These are phyloP conservation scores for Lanistes nyassanus DNA, from an alignment of 1,140 invertebrate species.

Conservation along the genomic window DNA sequence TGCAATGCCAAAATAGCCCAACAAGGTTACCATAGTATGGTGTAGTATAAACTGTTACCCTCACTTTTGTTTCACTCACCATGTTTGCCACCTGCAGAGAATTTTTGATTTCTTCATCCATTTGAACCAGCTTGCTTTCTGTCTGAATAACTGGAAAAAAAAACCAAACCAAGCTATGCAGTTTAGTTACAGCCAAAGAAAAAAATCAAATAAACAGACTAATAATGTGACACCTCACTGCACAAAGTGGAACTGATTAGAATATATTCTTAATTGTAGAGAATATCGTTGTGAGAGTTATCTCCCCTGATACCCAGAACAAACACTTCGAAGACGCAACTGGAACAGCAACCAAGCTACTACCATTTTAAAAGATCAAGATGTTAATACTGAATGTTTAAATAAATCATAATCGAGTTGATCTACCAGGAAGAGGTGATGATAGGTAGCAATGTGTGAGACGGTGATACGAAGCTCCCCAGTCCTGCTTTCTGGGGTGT, in stretches of 20 bases:
- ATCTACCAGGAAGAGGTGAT: too few relatives aligned
- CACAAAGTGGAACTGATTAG: neutral
- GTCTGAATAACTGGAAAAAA: constrained; percentile 72
- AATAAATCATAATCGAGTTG: too few relatives aligned
- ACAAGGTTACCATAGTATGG: neutral
- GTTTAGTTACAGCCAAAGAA: neutral
- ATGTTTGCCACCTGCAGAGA: constrained; percentile 55
- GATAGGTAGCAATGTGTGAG: too few relatives aligned
- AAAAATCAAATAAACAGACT: neutral
- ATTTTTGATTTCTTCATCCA: constrained; percentile 80
- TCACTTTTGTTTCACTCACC: constrained; percentile 35
- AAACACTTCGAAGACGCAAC: too few relatives aligned
- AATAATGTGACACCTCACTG: neutral
- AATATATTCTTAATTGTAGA: too few relatives aligned
- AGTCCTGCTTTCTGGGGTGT: too few relatives aligned
- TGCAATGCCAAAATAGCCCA: neutral
- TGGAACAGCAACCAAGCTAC: too few relatives aligned
- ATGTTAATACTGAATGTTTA: too few relatives aligned
- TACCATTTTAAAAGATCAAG: too few relatives aligned
- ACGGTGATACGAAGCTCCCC: too few relatives aligned
- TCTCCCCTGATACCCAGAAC: too few relatives aligned
- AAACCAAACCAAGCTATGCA: constrained; percentile 23
- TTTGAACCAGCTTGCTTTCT: constrained; percentile 78
- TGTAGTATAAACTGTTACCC: neutral
- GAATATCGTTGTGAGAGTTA: too few relatives aligned